Evolutionary conservation across 2,888 invertebrate genomes (phyloP).

Genomic region (Silvanus unidentatus): DNA sequence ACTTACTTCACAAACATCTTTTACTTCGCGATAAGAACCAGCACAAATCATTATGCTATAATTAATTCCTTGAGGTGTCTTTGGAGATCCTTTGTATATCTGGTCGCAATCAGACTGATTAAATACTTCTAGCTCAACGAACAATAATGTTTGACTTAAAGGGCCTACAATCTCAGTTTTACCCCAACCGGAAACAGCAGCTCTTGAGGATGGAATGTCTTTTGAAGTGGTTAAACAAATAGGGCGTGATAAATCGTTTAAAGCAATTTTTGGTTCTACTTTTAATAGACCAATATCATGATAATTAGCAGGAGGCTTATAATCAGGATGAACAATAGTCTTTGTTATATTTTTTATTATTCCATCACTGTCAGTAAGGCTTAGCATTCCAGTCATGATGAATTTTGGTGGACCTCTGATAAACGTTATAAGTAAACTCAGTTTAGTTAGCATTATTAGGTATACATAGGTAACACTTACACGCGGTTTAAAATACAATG

Average conservation of each 20-base stretch:
- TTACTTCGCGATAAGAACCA: slow-evolving; percentile 42
- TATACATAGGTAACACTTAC: no score
- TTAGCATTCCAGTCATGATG: no score
- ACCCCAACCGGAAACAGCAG: slow-evolving; percentile 10
- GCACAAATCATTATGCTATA: slow-evolving; percentile 52
- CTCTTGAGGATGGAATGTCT: slow-evolving; percentile 6
- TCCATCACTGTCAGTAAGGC: no score
- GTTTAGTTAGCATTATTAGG: not conserved
- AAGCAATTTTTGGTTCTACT: slow-evolving; percentile 37
- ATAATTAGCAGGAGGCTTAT: slow-evolving; percentile 33
- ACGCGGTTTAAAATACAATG: slow-evolving; percentile 48
- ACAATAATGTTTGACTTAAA: not conserved
- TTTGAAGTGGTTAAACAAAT: slow-evolving; percentile 39
- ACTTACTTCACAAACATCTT: slow-evolving; percentile 52
- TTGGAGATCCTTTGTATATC: no score
- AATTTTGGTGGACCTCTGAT: no score
- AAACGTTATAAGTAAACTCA: not conserved
- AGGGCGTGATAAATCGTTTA: slow-evolving; percentile 45
- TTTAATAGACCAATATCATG: slow-evolving; percentile 48
- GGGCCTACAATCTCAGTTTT: slow-evolving; percentile 1
- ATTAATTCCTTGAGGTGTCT: slow-evolving; percentile 41
- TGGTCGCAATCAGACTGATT: not conserved
- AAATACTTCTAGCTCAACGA: slow-evolving; percentile 2
- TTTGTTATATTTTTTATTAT: slow-evolving; percentile 21
- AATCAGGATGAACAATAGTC: slow-evolving; percentile 39